Percentiles rank a stretch among this genome's conserved stretches.
Evolutionary conservation across 2,113 vertebrate genomes (phyloP).

Genomic region (Oxyura jamaicensis): DNA sequence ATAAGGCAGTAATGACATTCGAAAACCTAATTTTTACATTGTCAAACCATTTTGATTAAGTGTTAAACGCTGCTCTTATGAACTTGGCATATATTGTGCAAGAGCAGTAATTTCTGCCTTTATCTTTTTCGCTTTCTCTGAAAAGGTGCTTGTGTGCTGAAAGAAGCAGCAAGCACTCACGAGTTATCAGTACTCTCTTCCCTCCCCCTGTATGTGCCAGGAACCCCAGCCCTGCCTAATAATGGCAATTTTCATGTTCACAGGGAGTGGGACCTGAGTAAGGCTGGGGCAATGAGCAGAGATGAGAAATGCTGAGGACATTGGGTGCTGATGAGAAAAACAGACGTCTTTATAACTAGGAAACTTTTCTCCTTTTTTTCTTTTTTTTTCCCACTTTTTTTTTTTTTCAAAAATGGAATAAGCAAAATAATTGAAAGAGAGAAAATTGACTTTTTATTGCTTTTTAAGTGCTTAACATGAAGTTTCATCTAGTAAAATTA

Average conservation of each 20-base stretch:
- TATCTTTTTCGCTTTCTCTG: conserved; percentile 15
- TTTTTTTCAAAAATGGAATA: conserved; percentile 14
- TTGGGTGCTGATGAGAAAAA: neutral
- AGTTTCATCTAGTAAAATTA: conserved; percentile 71
- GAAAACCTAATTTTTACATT: conserved; percentile 79
- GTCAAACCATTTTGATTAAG: conserved; percentile 80
- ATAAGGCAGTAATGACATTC: conserved; percentile 77
- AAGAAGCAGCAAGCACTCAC: neutral
- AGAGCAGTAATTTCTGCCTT: conserved; percentile 59
- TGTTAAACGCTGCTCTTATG: conserved; percentile 64
- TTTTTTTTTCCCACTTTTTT: rapidly evolving
- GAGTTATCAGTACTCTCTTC: neutral
- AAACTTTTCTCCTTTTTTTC: neutral
- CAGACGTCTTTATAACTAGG: neutral
- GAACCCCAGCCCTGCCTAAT: neutral
- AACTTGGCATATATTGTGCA: conserved; percentile 52
- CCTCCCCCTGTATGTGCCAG: neutral
- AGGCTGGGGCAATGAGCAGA: neutral
- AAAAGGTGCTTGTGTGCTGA: conserved; percentile 47
- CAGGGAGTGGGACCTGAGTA: neutral
- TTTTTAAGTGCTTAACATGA: conserved; percentile 73
- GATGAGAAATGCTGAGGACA: neutral
- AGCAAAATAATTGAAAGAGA: conserved; percentile 71
- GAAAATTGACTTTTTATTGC: conserved; percentile 72
- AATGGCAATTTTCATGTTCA: neutral